Percentiles rank a stretch among this genome's conserved stretches.
Evolutionary conservation across 2,888 invertebrate species (phyloP).

Genomic region (Melanotus villosus): DNA sequence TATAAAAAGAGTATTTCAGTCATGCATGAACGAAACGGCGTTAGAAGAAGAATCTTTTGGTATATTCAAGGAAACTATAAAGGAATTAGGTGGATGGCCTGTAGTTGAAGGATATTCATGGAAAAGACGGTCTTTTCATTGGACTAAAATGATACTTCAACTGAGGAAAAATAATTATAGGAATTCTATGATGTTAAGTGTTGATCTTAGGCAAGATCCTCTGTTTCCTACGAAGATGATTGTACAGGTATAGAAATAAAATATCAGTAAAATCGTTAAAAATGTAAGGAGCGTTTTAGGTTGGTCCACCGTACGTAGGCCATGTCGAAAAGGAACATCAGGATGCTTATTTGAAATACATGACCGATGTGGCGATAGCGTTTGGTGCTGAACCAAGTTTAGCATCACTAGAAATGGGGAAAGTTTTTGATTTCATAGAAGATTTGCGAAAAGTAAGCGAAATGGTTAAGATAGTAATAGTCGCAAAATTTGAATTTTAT

Average conservation of each 20-base stretch:
- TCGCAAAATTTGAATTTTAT: too few relatives aligned
- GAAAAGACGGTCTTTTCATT: slow-evolving; percentile 54
- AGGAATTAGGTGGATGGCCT: slow-evolving; percentile 61
- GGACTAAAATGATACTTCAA: slow-evolving; percentile 55
- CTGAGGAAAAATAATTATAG: too few relatives aligned
- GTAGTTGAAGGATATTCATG: slow-evolving; percentile 54
- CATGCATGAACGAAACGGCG: slow-evolving; percentile 53
- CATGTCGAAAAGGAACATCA: slow-evolving; percentile 29
- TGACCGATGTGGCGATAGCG: slow-evolving; percentile 51
- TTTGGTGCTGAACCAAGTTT: slow-evolving; percentile 51
- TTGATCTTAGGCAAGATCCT: slow-evolving; percentile 6
- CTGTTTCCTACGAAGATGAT: too few relatives aligned
- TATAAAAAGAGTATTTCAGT: slow-evolving; percentile 48
- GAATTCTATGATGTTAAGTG: slow-evolving; percentile 52
- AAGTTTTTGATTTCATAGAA: slow-evolving; percentile 54
- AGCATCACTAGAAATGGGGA: slow-evolving; percentile 51
- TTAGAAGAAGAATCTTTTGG: slow-evolving; percentile 47
- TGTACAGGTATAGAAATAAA: too few relatives aligned
- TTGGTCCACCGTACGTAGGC: neutral
- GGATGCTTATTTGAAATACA: slow-evolving; percentile 29
- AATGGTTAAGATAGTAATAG: too few relatives aligned
- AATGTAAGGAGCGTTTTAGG: too few relatives aligned
- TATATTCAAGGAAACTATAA: slow-evolving; percentile 51
- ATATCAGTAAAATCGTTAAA: too few relatives aligned
- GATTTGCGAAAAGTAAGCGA: slow-evolving; percentile 49